Evolutionary conservation across 2,888 invertebrate species (phyloP), one percentile per base, ranked within the genome.

Genomic region (Dicycla oo): DNA sequence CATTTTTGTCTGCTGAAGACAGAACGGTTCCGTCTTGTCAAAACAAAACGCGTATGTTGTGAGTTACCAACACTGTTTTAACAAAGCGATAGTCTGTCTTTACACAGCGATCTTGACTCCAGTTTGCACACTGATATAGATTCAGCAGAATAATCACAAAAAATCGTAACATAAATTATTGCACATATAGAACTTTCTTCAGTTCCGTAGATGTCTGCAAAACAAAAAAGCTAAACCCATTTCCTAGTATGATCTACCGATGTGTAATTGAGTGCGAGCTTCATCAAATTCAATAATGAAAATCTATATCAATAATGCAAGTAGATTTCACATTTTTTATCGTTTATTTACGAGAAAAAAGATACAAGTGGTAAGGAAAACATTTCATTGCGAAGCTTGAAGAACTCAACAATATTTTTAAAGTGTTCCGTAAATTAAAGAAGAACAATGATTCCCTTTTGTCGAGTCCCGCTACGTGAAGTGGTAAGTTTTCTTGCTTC

Each of bases 1-100:
- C 8, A 71, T 26, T 45, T n/a, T 45, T 53, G 60, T 23, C 13
- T 71, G 10, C n/a, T 26, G 8, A 26, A 43, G n/a, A 53, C 45
- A 26, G 47, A 40, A n/a, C 38, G 20, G n/a, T 45, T 61, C 38
- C 11, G 7, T 30, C 10, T 43, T 71, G 18, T 40, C 20, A 30
- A 69, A 69, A 30, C 49, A 64, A 62, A 38, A 38, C 38, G 38
- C 64, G 43, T 20, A 20, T 49, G 13, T n/a, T 51, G n/a, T 30
- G 18, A 66, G n/a, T 65, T 26, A 11, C n/a, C 8, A 30, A 10
- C n/a, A 40, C 69, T 56, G 18, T 69, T 69, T 40, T 47, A 13
- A 69, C 40, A 38, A 11, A 38, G 18, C 18, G 18, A 13, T 13
- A 45, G 15, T 6, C 34, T 45, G 34, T 26, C 15, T 20, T 54